Conservation (phyloP, 2,888 invertebrate species). For the Coelopa pilipes region DNA sequence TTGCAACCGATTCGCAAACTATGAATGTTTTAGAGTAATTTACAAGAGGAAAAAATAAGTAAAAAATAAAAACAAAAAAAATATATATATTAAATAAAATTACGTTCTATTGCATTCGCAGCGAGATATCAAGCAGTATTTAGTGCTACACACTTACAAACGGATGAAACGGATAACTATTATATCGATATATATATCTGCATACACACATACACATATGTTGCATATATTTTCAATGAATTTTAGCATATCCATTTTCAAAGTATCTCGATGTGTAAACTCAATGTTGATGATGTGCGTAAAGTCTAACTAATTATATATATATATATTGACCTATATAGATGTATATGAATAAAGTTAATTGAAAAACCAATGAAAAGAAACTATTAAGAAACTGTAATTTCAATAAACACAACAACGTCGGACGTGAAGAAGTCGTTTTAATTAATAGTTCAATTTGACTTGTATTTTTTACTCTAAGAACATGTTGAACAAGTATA, state of each 20-base stretch:
- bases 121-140: neutral
- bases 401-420: constrained; percentile 61
- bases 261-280: constrained; percentile 54
- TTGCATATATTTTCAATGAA: constrained; percentile 31
- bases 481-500: constrained; percentile 8
- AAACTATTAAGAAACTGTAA: constrained; percentile 66
- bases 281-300: constrained; percentile 45
- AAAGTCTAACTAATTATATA: too few relatives aligned
- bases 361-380: constrained; percentile 45
- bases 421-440: constrained; percentile 41
- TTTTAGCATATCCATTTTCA: constrained; percentile 40
- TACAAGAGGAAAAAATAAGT: too few relatives aligned
- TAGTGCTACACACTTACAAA: too few relatives aligned
- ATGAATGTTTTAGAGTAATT: constrained; percentile 43
- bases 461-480: constrained; percentile 40
- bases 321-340: constrained; percentile 13
- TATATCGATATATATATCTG: too few relatives aligned
- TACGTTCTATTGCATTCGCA: constrained; percentile 35
- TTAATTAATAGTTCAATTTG: constrained; percentile 44
- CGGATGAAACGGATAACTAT: too few relatives aligned
- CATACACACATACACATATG: neutral
- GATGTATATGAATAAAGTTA: constrained; percentile 42
- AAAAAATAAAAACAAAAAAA: too few relatives aligned
- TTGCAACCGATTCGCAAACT: constrained; percentile 19
- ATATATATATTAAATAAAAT: constrained; percentile 38